Base-by-base conservation (phyloP, 2,113 vertebrate species). In the Apaloderma vittatum region DNA sequence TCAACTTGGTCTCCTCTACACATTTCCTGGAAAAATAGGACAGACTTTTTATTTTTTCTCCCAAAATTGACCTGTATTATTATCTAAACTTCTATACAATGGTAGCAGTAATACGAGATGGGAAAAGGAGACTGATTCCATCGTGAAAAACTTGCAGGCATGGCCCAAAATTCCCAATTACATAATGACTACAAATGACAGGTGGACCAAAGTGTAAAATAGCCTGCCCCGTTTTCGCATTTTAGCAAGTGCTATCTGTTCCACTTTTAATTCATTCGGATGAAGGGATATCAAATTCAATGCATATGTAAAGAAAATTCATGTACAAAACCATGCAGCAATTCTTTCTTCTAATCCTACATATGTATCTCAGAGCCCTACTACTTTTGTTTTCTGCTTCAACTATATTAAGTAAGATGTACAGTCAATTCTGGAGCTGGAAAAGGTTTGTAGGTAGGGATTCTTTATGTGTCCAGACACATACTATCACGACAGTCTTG, bases 51-150 rank as follows among this genome's bases (percentile, higher is more conserved):
- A 24, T 37, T 5, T 58, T 36, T 32, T n/a, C 54, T 32, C 4
- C 2, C 12, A 29, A 32, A 65, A 68, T 12, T 68, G 34, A 54
- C 54, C 57, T 78, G 9, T 43, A 30, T 81, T 77, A 49, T 46
- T 79, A 40, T 21, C 55, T 79, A 29, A 79, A 82, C 29, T 92
- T 79, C 61, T 52, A 62, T 24, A 72, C 62, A 90, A 79, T 37
- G 48, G 36, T 15, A 37, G 40, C 61, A 82, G 26, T 37, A 49
- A 82, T 29, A 90, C 20, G 62, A 84, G 32, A 12, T 49, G 37
- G 48, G 62, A 95, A 89, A 72, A 91, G 57, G 57, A 93, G 61
- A 6, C 51, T 68, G 36, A 74, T 84, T 91, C 59, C 43, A 75
- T 10, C 1, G 2, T 15, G 52, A 93, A 59, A 20, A 86, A 92